These are phyloP conservation scores for Diplolepis rosae DNA, from an alignment of 2,888 invertebrate species.

Conservation along the genomic window DNA sequence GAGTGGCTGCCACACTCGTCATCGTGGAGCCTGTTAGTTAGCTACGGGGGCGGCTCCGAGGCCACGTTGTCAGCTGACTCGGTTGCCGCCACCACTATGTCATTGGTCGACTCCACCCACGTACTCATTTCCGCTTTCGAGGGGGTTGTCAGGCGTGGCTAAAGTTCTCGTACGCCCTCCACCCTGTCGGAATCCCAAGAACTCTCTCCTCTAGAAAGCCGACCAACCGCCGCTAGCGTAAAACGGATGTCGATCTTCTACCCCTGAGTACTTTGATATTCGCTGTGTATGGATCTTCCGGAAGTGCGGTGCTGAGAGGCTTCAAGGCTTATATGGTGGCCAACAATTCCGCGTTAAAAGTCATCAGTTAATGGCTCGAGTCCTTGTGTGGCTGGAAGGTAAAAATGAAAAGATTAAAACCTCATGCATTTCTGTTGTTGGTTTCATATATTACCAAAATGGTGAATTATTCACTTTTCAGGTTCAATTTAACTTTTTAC, in stretches of 20 bases:
- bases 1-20: slow-evolving; percentile 65
- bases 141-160: slow-evolving; percentile 28
- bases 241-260: slow-evolving; percentile 13
- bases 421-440: not conserved
- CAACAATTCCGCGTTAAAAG: slow-evolving; percentile 9
- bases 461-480: too few relatives aligned
- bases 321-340: slow-evolving; percentile 2
- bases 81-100: slow-evolving; percentile 61
- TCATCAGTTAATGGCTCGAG: slow-evolving; percentile 8
- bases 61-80: slow-evolving; percentile 69
- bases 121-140: slow-evolving; percentile 31
- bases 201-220: not conserved
- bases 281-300: not conserved
- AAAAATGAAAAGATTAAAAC: not conserved
- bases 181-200: not conserved
- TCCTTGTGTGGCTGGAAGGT: not conserved
- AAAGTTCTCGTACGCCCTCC: slow-evolving; percentile 1
- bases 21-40: slow-evolving; percentile 60
- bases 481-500: too few relatives aligned
- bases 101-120: slow-evolving; percentile 69
- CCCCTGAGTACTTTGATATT: not conserved
- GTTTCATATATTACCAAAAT: not conserved
- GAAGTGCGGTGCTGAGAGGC: not conserved
- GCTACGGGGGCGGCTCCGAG: slow-evolving; percentile 68
- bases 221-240: slow-evolving; percentile 6